Evolutionary conservation across 2,888 invertebrate genomes (phyloP).

Genomic region (Sicus ferrugineus): DNA sequence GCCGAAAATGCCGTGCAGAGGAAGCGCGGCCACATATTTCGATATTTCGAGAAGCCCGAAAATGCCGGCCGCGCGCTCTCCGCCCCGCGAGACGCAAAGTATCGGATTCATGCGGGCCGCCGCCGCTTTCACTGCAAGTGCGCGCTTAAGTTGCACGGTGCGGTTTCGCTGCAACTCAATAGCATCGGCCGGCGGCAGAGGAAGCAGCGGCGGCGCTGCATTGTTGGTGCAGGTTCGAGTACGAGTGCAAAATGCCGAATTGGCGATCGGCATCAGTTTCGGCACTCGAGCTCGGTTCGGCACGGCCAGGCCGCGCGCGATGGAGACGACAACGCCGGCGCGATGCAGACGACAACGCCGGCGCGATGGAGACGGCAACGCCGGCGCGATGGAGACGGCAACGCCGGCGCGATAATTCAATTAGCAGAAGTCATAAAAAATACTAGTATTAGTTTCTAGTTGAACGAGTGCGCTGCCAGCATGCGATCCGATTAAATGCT

Average conservation of each 20-base stretch:
- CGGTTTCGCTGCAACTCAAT: conserved; percentile 17
- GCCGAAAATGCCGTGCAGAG: not conserved
- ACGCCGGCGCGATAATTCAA: conserved; percentile 56
- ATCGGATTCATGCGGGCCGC: conserved; percentile 18
- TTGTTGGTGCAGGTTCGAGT: not conserved
- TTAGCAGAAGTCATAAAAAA: conserved; percentile 59
- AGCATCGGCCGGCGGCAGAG: conserved; percentile 17
- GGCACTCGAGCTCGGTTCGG: not conserved
- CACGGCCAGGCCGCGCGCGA: not conserved
- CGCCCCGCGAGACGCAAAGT: not conserved
- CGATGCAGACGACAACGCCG: no score
- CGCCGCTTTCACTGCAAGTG: conserved; percentile 9
- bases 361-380: no score
- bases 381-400: not conserved
- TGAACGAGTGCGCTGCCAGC: conserved; percentile 26
- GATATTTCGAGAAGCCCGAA: conserved; percentile 24
- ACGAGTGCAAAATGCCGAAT: not conserved
- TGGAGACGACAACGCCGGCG: not conserved
- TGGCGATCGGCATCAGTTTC: not conserved
- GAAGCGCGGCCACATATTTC: no score
- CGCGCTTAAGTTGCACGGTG: not conserved
- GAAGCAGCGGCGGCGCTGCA: not conserved
- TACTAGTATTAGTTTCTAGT: conserved; percentile 53
- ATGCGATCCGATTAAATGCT: conserved; percentile 28
- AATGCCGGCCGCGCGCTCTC: conserved; percentile 1